Evolutionary conservation across 37 sponge, comb jelly and placozoan species (phyloP).

Genomic region (Cliona cf. orientalis): DNA sequence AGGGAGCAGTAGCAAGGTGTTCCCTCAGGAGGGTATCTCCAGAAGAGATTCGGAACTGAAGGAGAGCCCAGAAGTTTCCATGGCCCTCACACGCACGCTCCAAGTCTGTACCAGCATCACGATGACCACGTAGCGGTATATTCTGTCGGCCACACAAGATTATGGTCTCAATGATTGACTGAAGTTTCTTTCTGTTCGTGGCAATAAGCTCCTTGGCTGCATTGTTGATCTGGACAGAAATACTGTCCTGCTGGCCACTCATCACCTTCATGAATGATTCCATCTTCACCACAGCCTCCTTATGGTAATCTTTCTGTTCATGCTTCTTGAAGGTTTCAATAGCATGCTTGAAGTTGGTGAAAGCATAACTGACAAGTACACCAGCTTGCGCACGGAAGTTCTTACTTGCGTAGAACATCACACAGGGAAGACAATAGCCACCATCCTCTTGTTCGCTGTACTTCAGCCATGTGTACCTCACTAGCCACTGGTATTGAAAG

Average conservation of each 20-base stretch:
- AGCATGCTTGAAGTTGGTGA: slow-evolving; percentile 49
- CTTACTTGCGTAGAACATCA: slow-evolving; percentile 44
- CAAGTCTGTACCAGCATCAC: neutral
- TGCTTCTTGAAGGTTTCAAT: slow-evolving; percentile 23
- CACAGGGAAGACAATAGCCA: slow-evolving; percentile 43
- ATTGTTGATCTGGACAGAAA: neutral
- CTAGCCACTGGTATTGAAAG: slow-evolving; percentile 46
- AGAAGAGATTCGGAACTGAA: slow-evolving; percentile 55
- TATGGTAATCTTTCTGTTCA: slow-evolving; percentile 46
- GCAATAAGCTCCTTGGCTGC: neutral
- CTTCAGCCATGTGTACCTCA: slow-evolving; percentile 21
- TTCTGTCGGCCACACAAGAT: slow-evolving; percentile 50
- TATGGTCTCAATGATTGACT: slow-evolving; percentile 25
- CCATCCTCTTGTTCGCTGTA: slow-evolving; percentile 50
- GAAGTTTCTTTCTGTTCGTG: slow-evolving; percentile 3
- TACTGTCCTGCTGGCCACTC: slow-evolving; percentile 19
- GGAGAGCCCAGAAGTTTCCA: slow-evolving; percentile 71
- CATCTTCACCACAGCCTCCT: slow-evolving; percentile 36
- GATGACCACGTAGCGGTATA: slow-evolving; percentile 23
- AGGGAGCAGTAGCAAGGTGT: slow-evolving; percentile 34
- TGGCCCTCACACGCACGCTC: slow-evolving; percentile 9
- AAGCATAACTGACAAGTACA: slow-evolving; percentile 37
- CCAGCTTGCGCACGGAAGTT: slow-evolving; percentile 8
- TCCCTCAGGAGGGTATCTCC: slow-evolving; percentile 59
- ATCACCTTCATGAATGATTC: slow-evolving; percentile 27